Percentiles rank a stretch among this genome's conserved stretches.
Evolutionary conservation across 2,797 vertebrate species (phyloP).

Genomic region (Arremon brunneinucha): DNA sequence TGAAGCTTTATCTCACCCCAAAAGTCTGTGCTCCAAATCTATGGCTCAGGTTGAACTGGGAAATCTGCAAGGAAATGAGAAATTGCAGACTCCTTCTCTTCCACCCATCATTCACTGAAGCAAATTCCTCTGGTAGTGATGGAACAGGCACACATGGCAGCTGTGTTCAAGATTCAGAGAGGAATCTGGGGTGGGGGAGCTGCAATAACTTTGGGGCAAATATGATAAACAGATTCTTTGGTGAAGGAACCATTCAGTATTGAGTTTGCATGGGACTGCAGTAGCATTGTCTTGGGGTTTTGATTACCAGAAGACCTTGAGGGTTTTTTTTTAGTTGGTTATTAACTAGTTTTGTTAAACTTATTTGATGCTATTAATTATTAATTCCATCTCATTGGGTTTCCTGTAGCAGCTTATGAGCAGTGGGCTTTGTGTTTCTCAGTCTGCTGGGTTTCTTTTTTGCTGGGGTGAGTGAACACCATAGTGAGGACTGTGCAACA

Average conservation of each 20-base stretch:
- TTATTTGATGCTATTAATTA: not conserved
- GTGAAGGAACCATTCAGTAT: not conserved
- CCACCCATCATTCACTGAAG: not conserved
- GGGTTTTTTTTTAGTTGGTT: not conserved
- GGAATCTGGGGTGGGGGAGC: not conserved
- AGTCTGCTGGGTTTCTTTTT: not conserved
- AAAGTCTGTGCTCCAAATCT: not conserved
- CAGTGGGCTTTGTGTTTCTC: not conserved
- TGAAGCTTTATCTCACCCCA: not conserved
- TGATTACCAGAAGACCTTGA: not conserved
- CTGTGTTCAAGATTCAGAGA: not conserved
- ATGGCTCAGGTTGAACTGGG: not conserved
- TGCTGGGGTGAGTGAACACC: fast-evolving
- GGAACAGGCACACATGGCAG: not conserved
- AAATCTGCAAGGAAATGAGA: not conserved
- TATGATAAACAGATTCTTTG: not conserved
- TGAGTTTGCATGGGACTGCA: not conserved
- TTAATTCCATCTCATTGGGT: not conserved
- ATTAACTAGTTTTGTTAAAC: not conserved
- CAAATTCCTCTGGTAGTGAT: not conserved
- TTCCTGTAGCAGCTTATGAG: not conserved
- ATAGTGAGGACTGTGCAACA: not conserved
- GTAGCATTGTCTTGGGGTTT: not conserved
- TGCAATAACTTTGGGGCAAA: not conserved
- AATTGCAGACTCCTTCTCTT: not conserved